These are phyloP conservation scores for Lysandra coridon DNA, from an alignment of 2,888 invertebrate genomes.

Conservation along the genomic window DNA sequence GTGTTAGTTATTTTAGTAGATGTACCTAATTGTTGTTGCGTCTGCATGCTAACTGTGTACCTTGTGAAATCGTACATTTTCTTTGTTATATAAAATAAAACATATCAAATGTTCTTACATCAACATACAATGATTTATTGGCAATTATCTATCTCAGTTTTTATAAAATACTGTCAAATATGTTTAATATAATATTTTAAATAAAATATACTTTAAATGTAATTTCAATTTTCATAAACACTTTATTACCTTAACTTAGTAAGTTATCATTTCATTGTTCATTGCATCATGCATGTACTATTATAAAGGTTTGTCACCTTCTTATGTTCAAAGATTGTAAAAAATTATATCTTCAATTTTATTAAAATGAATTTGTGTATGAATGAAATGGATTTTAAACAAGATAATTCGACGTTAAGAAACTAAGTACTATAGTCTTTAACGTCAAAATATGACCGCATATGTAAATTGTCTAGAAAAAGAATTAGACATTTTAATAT, in stretches of 20 bases:
- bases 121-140: neutral
- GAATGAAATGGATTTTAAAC: constrained; percentile 22
- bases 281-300: neutral
- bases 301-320: neutral
- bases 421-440: constrained; percentile 27
- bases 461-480: constrained; percentile 49
- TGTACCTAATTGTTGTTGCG: constrained; percentile 52
- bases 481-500: constrained; percentile 75
- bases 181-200: neutral
- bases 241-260: no score
- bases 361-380: constrained; percentile 25
- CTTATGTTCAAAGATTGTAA: neutral
- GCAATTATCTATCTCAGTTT: neutral
- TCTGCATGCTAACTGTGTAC: constrained; percentile 51
- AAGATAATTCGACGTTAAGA: constrained; percentile 7
- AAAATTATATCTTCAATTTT: neutral
- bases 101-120: constrained; percentile 19
- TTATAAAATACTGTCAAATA: neutral
- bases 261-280: neutral
- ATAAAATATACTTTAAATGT: neutral
- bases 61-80: constrained; percentile 12
- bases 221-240: neutral
- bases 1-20: constrained; percentile 64
- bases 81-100: constrained; percentile 18
- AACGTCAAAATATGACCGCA: constrained; percentile 17